These are phyloP conservation scores for Drosophila simulans DNA, from an alignment of 1,140 invertebrate genomes.

Conservation along the genomic window DNA sequence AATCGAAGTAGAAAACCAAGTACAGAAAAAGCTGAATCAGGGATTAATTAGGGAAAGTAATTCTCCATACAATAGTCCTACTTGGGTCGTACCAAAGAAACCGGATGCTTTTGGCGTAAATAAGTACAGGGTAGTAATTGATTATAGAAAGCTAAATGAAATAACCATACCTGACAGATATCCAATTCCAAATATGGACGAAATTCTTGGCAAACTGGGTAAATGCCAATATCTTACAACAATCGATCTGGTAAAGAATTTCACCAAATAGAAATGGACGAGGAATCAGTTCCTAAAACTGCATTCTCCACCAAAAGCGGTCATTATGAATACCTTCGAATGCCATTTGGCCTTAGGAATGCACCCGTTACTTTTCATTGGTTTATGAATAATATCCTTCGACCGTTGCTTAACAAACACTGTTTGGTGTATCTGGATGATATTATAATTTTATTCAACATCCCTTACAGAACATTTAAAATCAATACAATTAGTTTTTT, in stretches of 20 bases:
- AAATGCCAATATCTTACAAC: not conserved
- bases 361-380: not conserved
- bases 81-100: no score
- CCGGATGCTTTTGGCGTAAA: no score
- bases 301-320: slow-evolving; percentile 1
- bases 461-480: not conserved
- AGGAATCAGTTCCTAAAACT: not conserved
- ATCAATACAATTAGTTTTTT: slow-evolving; percentile 6
- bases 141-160: not conserved
- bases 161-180: slow-evolving; percentile 3
- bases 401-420: slow-evolving; percentile 3
- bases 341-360: not conserved
- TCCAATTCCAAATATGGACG: slow-evolving; percentile 1
- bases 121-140: no score
- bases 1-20: no score
- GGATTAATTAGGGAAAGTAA: no score
- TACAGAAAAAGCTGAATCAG: no score
- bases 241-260: not conserved
- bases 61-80: no score
- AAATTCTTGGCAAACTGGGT: slow-evolving; percentile 5
- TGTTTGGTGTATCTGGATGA: slow-evolving; percentile 4
- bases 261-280: slow-evolving; percentile 1
- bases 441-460: not conserved
- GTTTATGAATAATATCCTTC: not conserved
- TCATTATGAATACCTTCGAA: no score